Conservation (phyloP, 2,113 vertebrate genomes). For the Leucosticte australis region DNA sequence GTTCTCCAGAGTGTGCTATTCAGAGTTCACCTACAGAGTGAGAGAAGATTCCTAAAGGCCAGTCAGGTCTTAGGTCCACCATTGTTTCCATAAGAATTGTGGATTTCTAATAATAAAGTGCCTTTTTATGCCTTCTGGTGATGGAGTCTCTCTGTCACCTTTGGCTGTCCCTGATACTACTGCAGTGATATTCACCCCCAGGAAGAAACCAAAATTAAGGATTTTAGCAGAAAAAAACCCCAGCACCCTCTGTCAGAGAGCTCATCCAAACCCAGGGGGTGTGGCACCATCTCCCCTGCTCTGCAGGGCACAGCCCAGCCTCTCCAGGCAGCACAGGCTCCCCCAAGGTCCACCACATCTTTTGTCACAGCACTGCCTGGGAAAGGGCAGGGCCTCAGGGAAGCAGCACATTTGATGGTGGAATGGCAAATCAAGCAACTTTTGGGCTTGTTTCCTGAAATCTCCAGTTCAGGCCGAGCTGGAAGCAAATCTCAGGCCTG, state of each 20-base stretch:
- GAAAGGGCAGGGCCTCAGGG: background rate
- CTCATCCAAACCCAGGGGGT: background rate
- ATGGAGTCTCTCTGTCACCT: no score
- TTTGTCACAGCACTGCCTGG: background rate
- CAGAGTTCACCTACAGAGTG: no score
- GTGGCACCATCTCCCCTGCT: background rate
- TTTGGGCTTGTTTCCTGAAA: background rate
- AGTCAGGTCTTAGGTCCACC: no score
- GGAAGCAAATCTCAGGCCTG: background rate
- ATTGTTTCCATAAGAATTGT: no score
- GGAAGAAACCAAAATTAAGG: background rate
- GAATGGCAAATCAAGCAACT: background rate
- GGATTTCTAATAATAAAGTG: no score
- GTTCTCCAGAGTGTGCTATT: no score
- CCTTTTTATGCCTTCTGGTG: no score
- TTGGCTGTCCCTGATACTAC: no score
- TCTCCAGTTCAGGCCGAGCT: background rate
- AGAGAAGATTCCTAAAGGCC: no score
- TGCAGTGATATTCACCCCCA: no score
- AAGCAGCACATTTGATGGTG: background rate
- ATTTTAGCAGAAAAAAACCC: fast-evolving
- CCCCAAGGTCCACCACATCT: background rate
- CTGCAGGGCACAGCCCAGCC: background rate
- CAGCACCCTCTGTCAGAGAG: background rate
- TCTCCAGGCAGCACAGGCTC: background rate